Evolutionary conservation across 2,113 vertebrate species (phyloP).

Genomic region (Myxocyprinus asiaticus): DNA sequence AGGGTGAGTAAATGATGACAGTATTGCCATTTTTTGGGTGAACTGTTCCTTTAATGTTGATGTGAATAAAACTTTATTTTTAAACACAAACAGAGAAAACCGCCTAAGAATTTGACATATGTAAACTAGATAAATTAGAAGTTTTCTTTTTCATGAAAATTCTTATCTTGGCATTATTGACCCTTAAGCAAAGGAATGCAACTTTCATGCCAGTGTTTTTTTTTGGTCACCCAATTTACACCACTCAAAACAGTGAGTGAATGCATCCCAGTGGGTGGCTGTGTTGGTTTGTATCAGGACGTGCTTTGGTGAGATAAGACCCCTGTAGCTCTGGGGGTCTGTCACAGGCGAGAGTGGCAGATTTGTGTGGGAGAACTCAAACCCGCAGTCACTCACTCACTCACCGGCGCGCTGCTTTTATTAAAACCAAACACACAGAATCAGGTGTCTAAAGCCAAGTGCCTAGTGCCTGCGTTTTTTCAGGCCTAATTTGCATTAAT

Average conservation of each 20-base stretch:
- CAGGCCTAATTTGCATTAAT: slow-evolving; percentile 98
- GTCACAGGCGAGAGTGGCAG: slow-evolving; percentile 70
- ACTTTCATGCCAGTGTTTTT: slow-evolving; percentile 19
- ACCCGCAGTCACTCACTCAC: slow-evolving; percentile 64
- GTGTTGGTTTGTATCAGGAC: slow-evolving; percentile 23
- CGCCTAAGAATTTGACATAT: too few species aligned
- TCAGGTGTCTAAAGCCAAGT: slow-evolving; percentile 84
- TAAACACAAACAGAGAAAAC: too few species aligned
- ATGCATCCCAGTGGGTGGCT: slow-evolving; percentile 9
- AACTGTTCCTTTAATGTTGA: too few species aligned
- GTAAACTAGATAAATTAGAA: too few species aligned
- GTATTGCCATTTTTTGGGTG: too few species aligned
- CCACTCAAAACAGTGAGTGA: background rate
- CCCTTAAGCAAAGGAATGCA: background rate
- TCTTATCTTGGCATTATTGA: too few species aligned
- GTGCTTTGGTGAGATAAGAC: slow-evolving; percentile 27
- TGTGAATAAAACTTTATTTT: too few species aligned
- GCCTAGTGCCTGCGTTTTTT: slow-evolving; percentile 86
- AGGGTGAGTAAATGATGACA: too few species aligned
- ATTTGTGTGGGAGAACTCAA: slow-evolving; percentile 67
- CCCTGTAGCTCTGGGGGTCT: slow-evolving; percentile 36
- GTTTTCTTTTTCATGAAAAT: too few species aligned
- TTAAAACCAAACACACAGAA: slow-evolving; percentile 73
- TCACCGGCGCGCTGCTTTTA: slow-evolving; percentile 76
- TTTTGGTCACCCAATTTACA: slow-evolving; percentile 36